Evolutionary conservation across 1,140 invertebrate species (phyloP).

Genomic region (Acromyrmex charruanus): DNA sequence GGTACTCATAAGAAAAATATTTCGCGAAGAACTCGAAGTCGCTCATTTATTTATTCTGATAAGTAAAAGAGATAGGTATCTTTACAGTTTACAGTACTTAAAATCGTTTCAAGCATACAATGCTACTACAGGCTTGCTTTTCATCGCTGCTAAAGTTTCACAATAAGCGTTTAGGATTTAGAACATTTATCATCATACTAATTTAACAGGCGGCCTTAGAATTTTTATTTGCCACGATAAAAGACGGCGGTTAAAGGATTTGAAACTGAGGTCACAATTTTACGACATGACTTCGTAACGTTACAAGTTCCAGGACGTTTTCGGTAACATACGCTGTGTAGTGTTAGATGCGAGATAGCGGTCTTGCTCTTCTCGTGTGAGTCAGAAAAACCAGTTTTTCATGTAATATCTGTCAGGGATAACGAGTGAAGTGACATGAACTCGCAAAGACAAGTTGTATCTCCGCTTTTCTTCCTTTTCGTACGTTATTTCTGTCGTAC

Average conservation of each 20-base stretch:
- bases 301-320: slow-evolving; percentile 48
- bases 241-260: slow-evolving; percentile 40
- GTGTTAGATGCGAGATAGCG: slow-evolving; percentile 77
- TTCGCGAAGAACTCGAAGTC: slow-evolving; percentile 7
- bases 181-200: background rate
- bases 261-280: background rate
- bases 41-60: background rate
- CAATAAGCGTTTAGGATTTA: slow-evolving; percentile 27
- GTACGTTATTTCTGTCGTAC: background rate
- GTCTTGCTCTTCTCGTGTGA: slow-evolving; percentile 63
- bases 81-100: too few relatives aligned
- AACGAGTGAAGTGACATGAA: slow-evolving; percentile 66
- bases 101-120: background rate
- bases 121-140: too few relatives aligned
- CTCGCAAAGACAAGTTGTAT: slow-evolving; percentile 61
- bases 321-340: slow-evolving; percentile 32
- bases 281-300: slow-evolving; percentile 8
- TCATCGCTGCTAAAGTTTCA: background rate
- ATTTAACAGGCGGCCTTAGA: slow-evolving; percentile 8
- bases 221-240: slow-evolving; percentile 59
- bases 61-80: background rate
- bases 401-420: slow-evolving; percentile 69
- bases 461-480: slow-evolving; percentile 34
- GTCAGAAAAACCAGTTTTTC: slow-evolving; percentile 73
- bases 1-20: slow-evolving; percentile 48